Evolutionary conservation across 2,888 invertebrate species (phyloP).

Genomic region (Hirtodrosophila duncani): DNA sequence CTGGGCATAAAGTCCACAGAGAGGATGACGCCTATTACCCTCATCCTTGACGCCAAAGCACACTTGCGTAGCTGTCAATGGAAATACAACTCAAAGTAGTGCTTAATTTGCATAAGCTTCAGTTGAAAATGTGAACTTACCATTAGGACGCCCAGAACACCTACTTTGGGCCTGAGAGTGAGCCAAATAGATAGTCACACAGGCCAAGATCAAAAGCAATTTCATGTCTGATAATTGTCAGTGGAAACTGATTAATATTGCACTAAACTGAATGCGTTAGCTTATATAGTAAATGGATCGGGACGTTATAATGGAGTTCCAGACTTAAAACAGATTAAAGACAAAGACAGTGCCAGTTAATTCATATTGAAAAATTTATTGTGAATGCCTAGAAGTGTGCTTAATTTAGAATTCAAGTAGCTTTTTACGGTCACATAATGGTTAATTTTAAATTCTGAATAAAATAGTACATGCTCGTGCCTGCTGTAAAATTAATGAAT

Average conservation of each 20-base stretch:
- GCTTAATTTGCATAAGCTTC: neutral
- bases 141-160: slow-evolving; percentile 16
- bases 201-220: slow-evolving; percentile 23
- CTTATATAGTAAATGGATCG: slow-evolving; percentile 1
- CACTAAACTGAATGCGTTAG: neutral
- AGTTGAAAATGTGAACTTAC: neutral
- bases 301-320: neutral
- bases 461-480: too few relatives aligned
- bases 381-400: too few relatives aligned
- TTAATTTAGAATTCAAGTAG: too few relatives aligned
- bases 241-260: slow-evolving; percentile 17
- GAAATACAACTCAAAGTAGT: too few relatives aligned
- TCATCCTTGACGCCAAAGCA: slow-evolving; percentile 1
- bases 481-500: too few relatives aligned
- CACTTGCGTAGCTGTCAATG: neutral
- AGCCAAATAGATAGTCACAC: slow-evolving; percentile 23
- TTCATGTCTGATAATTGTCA: slow-evolving; percentile 18
- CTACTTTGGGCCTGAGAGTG: slow-evolving; percentile 9
- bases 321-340: too few relatives aligned
- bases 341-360: too few relatives aligned
- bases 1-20: neutral
- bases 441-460: too few relatives aligned
- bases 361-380: too few relatives aligned
- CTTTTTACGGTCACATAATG: too few relatives aligned
- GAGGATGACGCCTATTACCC: neutral